These are phyloP conservation scores for Pediacus dermestoides DNA, from an alignment of 2,888 invertebrate species.

Conservation along the genomic window DNA sequence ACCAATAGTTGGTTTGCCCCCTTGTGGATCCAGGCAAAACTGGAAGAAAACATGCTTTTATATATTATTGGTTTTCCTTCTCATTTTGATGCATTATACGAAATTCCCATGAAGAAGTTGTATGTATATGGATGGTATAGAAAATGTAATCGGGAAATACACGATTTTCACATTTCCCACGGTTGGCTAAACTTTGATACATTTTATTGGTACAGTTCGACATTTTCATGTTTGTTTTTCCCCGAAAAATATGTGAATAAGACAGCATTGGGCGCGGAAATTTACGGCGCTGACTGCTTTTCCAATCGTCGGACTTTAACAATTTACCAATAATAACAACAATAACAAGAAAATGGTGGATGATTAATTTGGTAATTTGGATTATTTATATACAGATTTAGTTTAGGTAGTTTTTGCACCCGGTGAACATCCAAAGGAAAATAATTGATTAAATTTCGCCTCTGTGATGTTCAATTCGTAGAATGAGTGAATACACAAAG, in stretches of 20 bases:
- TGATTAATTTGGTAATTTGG: no score
- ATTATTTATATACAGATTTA: no score
- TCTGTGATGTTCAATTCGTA: no score
- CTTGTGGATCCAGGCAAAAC: no score
- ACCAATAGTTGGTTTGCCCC: no score
- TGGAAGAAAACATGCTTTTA: constrained; percentile 2
- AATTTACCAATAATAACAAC: no score
- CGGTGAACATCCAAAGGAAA: no score
- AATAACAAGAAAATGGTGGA: not conserved
- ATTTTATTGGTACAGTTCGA: constrained; percentile 23
- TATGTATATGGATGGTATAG: constrained; percentile 9
- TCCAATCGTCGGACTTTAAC: not conserved
- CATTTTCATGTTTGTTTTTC: constrained; percentile 27
- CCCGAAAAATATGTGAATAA: not conserved
- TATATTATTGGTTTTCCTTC: constrained; percentile 11
- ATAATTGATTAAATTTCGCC: no score
- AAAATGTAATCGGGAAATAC: constrained; percentile 23
- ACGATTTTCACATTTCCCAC: constrained; percentile 22
- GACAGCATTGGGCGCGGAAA: not conserved
- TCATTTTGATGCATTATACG: constrained; percentile 12
- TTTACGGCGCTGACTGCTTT: not conserved
- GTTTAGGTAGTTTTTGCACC: no score
- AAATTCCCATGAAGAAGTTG: constrained; percentile 8
- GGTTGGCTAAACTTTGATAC: constrained; percentile 25
- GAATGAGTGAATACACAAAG: no score